These are phyloP conservation scores for Philereme transversata DNA, from an alignment of 2,888 invertebrate genomes.

Conservation along the genomic window DNA sequence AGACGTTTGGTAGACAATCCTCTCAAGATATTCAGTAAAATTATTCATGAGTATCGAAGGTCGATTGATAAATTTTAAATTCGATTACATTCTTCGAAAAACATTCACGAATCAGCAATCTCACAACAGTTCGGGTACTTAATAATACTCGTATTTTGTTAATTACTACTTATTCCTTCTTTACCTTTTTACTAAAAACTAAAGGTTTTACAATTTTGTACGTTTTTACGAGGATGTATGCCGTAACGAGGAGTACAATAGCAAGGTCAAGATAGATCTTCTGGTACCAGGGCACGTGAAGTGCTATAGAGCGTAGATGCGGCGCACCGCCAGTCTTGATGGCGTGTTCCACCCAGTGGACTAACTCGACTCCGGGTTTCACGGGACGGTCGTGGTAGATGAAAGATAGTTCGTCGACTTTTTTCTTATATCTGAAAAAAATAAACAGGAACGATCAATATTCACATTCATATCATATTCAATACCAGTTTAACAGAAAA, in stretches of 20 bases:
- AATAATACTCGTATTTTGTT: background rate
- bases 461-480: too few species aligned
- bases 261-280: conserved; percentile 52
- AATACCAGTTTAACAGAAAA: too few species aligned
- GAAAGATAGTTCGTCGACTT: conserved; percentile 46
- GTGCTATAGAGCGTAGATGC: conserved; percentile 54
- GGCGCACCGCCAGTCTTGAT: conserved; percentile 50
- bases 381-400: conserved; percentile 54
- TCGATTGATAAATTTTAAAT: background rate
- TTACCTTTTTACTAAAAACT: conserved; percentile 21
- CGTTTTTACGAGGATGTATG: conserved; percentile 19
- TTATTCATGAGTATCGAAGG: too few species aligned
- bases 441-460: background rate
- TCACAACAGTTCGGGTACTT: too few species aligned
- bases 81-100: background rate
- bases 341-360: conserved; percentile 57
- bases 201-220: conserved; percentile 11
- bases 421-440: conserved; percentile 44
- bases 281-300: conserved; percentile 54
- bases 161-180: conserved; percentile 1
- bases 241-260: conserved; percentile 11
- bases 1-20: too few species aligned
- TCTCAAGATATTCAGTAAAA: too few species aligned
- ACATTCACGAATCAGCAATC: too few species aligned
- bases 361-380: conserved; percentile 48